Conservation (phyloP, 2,888 invertebrate species). For the Latrodectus hesperus region DNA sequence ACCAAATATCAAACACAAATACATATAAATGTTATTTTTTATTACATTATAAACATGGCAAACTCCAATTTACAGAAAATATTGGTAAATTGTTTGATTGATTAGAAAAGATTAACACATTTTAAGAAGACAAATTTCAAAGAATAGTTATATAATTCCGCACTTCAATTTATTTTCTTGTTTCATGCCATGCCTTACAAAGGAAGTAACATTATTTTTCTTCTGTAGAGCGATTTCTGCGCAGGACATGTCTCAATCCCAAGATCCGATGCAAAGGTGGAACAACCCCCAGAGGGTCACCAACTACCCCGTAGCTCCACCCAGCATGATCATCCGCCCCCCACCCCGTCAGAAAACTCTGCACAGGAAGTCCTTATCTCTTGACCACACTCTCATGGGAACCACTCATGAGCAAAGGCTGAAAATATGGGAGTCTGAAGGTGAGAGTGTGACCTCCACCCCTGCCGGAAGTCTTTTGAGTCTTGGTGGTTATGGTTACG, state of each 20-base stretch:
- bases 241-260: slow-evolving; percentile 43
- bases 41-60: no score
- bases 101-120: no score
- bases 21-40: no score
- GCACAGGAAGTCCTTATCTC: slow-evolving; percentile 82
- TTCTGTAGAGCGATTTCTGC: slow-evolving; percentile 64
- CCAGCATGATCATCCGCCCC: slow-evolving; percentile 71
- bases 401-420: slow-evolving; percentile 76
- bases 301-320: slow-evolving; percentile 70
- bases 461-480: slow-evolving; percentile 69
- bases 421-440: slow-evolving; percentile 87
- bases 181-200: no score
- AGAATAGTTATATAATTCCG: no score
- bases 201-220: no score
- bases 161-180: no score
- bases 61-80: no score
- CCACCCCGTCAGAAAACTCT: slow-evolving; percentile 74
- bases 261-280: slow-evolving; percentile 66
- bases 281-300: slow-evolving; percentile 70
- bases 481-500: slow-evolving; percentile 68
- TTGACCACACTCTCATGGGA: slow-evolving; percentile 81
- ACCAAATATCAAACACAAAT: no score
- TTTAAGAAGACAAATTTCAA: no score
- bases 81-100: no score
- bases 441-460: slow-evolving; percentile 72